phyloP scores from a whole-genome alignment of 2,113 vertebrate species.

The Crocuta crocuta region DNA sequence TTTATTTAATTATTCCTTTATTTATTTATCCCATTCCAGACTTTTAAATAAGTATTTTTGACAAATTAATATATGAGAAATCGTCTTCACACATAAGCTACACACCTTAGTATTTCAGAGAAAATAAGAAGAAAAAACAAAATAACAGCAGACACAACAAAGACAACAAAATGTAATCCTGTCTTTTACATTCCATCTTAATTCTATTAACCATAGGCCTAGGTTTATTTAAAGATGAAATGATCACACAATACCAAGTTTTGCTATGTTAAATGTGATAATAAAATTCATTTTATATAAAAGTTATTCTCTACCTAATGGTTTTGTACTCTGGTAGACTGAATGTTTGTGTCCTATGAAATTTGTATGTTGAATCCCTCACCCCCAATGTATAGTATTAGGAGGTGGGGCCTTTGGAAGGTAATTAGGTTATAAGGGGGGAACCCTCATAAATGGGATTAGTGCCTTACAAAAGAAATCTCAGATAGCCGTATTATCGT shows the following conservation, averaged over 20 bases:
- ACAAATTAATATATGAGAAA: background rate
- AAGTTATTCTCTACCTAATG: background rate
- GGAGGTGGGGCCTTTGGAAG: background rate
- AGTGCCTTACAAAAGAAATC: background rate
- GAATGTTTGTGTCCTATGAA: background rate
- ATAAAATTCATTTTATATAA: background rate
- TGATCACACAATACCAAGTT: background rate
- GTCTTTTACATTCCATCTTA: background rate
- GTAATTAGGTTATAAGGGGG: background rate
- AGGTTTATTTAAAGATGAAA: background rate
- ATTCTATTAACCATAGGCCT: background rate
- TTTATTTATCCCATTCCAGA: background rate
- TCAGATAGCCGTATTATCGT: rapidly evolving
- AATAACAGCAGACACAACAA: background rate
- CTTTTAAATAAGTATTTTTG: background rate
- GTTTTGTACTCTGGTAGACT: background rate
- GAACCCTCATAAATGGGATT: no score
- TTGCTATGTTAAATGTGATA: background rate
- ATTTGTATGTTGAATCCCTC: background rate
- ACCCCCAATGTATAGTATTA: background rate
- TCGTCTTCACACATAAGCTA: background rate
- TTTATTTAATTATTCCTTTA: no score
- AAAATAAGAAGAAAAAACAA: background rate
- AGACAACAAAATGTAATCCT: background rate
- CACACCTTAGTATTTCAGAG: background rate